phyloP scores from a whole-genome alignment of 2,113 vertebrate species.

The Elgaria multicarinata region DNA sequence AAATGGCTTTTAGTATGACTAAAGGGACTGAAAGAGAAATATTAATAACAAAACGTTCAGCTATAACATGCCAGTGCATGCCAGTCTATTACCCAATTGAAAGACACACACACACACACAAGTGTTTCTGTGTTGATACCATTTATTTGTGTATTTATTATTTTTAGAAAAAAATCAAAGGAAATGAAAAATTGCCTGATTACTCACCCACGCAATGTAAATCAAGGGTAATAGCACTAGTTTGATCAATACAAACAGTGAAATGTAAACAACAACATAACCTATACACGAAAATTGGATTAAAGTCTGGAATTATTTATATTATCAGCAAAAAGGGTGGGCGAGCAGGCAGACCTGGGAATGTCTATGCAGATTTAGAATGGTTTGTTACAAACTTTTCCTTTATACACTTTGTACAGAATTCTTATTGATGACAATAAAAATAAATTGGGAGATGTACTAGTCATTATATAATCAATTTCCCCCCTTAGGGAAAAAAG shows the following conservation, averaged over 20 bases:
- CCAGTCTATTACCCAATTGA: not conserved
- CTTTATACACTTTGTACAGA: not conserved
- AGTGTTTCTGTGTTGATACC: not conserved
- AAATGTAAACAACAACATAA: conserved; percentile 17
- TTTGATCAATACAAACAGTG: conserved; percentile 34
- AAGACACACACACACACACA: not conserved
- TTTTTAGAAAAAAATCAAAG: conserved; percentile 3
- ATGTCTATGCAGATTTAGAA: conserved; percentile 5
- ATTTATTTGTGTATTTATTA: not conserved
- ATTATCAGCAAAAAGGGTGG: not conserved
- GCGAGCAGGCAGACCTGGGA: not conserved
- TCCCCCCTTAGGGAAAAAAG: not conserved
- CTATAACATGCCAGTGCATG: not conserved
- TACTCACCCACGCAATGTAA: conserved; percentile 28
- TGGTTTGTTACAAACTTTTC: not conserved
- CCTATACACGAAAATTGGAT: conserved; percentile 11
- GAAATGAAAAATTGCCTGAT: conserved; percentile 26
- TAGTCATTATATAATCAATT: not conserved
- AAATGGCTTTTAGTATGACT: not conserved
- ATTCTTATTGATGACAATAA: not conserved
- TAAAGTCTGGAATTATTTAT: conserved; percentile 9
- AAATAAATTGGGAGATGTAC: not conserved
- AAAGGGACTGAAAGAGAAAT: not conserved
- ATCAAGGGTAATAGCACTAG: conserved; percentile 28
- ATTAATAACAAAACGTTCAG: not conserved